Evolutionary conservation across 92 coral and sea anemone species (phyloP), one percentile per base, ranked within the genome.

Genomic region (Heliopora coerulea): DNA sequence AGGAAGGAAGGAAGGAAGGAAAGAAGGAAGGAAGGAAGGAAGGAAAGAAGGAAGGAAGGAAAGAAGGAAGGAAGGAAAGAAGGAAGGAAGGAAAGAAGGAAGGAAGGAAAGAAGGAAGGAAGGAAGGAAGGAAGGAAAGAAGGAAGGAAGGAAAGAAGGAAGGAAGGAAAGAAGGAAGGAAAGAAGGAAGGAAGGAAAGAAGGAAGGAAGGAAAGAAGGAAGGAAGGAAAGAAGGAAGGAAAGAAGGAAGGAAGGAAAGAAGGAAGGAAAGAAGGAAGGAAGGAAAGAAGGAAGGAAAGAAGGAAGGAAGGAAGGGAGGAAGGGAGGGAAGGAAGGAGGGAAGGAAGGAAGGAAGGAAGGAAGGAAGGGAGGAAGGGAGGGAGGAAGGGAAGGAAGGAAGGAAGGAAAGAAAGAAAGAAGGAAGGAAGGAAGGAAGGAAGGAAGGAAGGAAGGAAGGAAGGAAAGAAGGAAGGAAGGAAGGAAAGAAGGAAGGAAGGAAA

Each of bases 271-370:
- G 52, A 15, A 46, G 52, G 52, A 46, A 46, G 52, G n/a, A 46
- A 46, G n/a, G 52, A 46, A 46, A n/a, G 52, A n/a, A 46, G 52
- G 52, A n/a, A 46, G 12, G 12, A 15, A 15, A n/a, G n/a, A 15
- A 46, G 52, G 52, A n/a, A 46, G 52, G 52, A 15, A 46, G 52
- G n/a, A 15, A 46, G n/a, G 52, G n/a, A 46, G 52, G 52, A n/a
- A 46, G 52, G 52, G 44, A 54, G 25, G 65, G 28, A 3, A 25
- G 32, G 65, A 59, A 59, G 32, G 35, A 59, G 13, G 79, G 59
- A 61, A 26, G 37, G 15, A 81, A 50, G 15, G 29, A 56, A 26
- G 48, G 34, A 26, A 24, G 6, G 24, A 29, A 54, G 30, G 14
- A 27, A 41, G 59, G 39, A 59, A 59, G 35, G 65, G 26, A 59